phyloP scores from a whole-genome alignment of 30 jellyfish, hydroid and myxozoan genomes.

The Morbakka virulenta region DNA sequence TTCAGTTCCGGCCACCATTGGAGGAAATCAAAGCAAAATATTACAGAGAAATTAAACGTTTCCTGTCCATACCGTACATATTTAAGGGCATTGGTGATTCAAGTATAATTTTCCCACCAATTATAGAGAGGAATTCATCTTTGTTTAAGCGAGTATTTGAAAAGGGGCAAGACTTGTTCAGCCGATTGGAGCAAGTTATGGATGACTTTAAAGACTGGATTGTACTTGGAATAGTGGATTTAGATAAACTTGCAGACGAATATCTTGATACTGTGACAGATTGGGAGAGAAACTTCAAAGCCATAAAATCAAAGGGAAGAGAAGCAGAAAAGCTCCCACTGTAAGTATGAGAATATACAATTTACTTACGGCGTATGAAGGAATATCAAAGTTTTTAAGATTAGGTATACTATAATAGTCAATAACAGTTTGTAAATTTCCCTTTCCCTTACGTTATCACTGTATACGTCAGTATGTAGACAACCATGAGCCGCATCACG shows the following conservation, averaged over 20 bases:
- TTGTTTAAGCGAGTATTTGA: slow-evolving; percentile 56
- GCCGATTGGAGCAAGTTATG: slow-evolving; percentile 61
- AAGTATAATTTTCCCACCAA: slow-evolving; percentile 58
- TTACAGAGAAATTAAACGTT: slow-evolving; percentile 76
- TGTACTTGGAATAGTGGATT: slow-evolving; percentile 70
- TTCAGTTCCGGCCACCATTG: slow-evolving; percentile 92
- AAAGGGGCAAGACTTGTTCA: slow-evolving; percentile 73
- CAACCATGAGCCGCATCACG: too few relatives aligned
- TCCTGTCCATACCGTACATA: slow-evolving; percentile 75
- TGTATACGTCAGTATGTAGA: too few relatives aligned
- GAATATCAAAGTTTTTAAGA: too few relatives aligned
- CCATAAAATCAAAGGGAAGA: slow-evolving; percentile 78
- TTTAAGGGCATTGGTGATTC: slow-evolving; percentile 85
- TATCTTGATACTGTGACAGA: slow-evolving; percentile 53
- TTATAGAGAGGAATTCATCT: slow-evolving; percentile 62
- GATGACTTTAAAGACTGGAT: slow-evolving; percentile 93
- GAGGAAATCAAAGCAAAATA: slow-evolving; percentile 92
- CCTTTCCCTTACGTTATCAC: too few relatives aligned
- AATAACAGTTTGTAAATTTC: too few relatives aligned
- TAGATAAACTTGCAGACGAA: slow-evolving; percentile 76
- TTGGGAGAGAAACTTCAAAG: slow-evolving; percentile 88
- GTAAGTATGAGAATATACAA: too few relatives aligned
- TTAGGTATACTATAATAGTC: too few relatives aligned
- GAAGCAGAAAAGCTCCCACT: slow-evolving; percentile 93
- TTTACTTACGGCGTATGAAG: too few relatives aligned